Conservation (phyloP, 2,113 vertebrate genomes). For the Phalacrocorax carbo region DNA sequence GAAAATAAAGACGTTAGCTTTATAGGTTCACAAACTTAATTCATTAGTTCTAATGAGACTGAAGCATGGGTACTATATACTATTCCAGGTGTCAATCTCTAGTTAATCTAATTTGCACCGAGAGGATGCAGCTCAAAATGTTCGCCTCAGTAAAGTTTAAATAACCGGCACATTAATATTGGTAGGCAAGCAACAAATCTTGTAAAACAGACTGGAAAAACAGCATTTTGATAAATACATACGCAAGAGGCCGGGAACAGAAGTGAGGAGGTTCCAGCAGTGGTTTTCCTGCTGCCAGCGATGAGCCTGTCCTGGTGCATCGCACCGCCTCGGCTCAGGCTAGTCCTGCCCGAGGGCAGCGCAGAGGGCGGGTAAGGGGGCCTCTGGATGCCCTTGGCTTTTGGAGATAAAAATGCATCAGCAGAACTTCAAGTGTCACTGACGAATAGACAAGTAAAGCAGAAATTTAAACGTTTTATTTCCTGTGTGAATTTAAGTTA, state of each 20-base stretch:
- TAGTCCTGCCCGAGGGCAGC: accelerated
- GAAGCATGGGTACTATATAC: neutral
- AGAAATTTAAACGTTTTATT: neutral
- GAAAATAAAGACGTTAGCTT: neutral
- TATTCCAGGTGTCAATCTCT: neutral
- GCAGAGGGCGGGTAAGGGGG: accelerated
- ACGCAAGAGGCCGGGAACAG: accelerated
- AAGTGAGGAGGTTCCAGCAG: accelerated
- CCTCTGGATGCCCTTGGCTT: neutral
- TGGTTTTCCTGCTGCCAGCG: neutral
- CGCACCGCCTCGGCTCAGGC: accelerated
- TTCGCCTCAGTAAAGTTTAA: neutral
- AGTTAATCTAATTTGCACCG: neutral
- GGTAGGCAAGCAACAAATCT: neutral
- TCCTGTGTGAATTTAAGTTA: neutral
- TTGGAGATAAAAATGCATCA: neutral
- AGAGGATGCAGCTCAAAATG: neutral
- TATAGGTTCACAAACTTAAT: neutral
- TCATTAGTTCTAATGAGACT: neutral
- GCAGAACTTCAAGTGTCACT: neutral
- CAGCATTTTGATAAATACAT: neutral
- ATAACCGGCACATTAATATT: neutral
- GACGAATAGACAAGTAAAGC: neutral
- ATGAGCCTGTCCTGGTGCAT: accelerated
- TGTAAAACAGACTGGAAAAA: neutral